Base-by-base conservation (phyloP, 2,113 vertebrate genomes). In the Plestiodon gilberti region DNA sequence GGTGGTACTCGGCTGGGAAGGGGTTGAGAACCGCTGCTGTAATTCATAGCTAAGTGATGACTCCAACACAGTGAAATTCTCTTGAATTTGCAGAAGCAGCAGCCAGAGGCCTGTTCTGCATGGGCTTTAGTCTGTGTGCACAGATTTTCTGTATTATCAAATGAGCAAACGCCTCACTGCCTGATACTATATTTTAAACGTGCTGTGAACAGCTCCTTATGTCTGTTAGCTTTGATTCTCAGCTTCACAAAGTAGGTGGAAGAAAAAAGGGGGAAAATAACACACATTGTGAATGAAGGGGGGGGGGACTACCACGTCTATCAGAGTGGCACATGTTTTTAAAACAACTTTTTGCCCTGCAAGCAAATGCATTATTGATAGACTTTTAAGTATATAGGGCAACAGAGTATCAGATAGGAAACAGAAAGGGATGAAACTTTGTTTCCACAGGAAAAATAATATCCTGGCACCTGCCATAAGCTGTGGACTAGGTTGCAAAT, bases 111-210 rank as follows among this genome's bases (percentile, higher is more conserved):
- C 17, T 4, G 8, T 28, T 40, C 33, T 30, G 87, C 91, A 89
- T 93, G 91, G 92, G 91, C 90, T 95, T 4, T 0, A 88, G 93
- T 90, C 92, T 93, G 90, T 92, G 91, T 89, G 81, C 88, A 90
- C 91, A 93, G 92, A 93, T 90, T 89, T 89, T 76, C 89, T 88
- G 62, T 89, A 73, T 94, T 95, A 93, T 92, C 90, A 91, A 96
- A 93, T 90, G 94, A 94, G 95, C 93, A 94, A 90, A 94, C 84
- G 88, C 95, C 96, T 94, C 91, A 95, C 91, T 95, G 92, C 94
- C 92, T 90, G 93, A 95, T 89, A 90, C 74, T 88, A 93, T 94
- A 94, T 94, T 95, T 94, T 94, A 90, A 94, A 90, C 93, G 94
- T 93, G 89, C 95, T 94, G 89, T 86, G 89, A 95, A 87, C 92